phyloP scores from a whole-genome alignment of 2,113 vertebrate species.

The human (Homo sapiens) region GRCh38 chr6:9157001-9157500 shows the following conservation, averaged over 20 bases:
- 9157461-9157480: no score
- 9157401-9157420: not conserved
- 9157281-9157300: not conserved
- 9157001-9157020: not conserved
- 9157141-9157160: not conserved
- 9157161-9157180: not conserved
- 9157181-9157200: not conserved
- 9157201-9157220: not conserved
- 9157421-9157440: not conserved
- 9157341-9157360: not conserved
- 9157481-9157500: not conserved
- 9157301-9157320: not conserved
- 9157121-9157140: not conserved
- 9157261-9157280: not conserved
- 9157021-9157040: not conserved
- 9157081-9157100: not conserved
- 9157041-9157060: not conserved
- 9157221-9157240: not conserved
- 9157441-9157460: no score
- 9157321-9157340: not conserved
- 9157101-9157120: not conserved
- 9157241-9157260: not conserved
- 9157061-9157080: not conserved
- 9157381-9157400: not conserved
- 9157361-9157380: not conserved